Evolutionary conservation across 92 coral and sea anemone genomes (phyloP).

Genomic region (Porites divaricata): DNA sequence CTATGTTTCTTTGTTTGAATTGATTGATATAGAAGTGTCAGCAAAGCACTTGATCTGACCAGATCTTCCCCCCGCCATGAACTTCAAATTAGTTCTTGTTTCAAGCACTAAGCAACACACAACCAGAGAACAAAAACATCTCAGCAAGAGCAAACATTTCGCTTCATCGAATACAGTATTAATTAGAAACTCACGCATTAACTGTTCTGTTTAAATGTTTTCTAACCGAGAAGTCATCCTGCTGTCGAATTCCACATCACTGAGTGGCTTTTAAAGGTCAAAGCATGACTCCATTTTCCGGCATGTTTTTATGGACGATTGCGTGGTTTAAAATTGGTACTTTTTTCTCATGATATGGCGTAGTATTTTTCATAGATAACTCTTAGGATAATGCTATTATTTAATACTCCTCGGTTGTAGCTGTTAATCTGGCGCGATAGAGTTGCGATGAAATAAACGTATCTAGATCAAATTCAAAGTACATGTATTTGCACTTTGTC

Average conservation of each 20-base stretch:
- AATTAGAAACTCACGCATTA: not conserved
- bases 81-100: not conserved
- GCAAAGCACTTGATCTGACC: not conserved
- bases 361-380: constrained; percentile 2
- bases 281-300: too few relatives aligned
- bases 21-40: not conserved
- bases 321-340: too few relatives aligned
- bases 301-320: too few relatives aligned
- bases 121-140: not conserved
- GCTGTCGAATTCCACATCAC: not conserved
- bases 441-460: too few relatives aligned
- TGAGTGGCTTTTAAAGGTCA: not conserved
- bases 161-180: not conserved
- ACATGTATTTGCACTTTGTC: too few relatives aligned
- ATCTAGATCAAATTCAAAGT: not conserved
- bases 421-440: constrained; percentile 9
- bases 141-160: not conserved
- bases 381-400: not conserved
- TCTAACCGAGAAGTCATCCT: not conserved
- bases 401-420: not conserved
- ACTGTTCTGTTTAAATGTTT: not conserved
- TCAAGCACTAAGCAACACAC: not conserved
- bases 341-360: not conserved
- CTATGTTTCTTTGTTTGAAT: not conserved
- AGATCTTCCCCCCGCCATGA: not conserved